Percentiles rank a stretch among this genome's conserved stretches.
Conservation (phyloP, 1,140 invertebrate species). For the Melipona quadrifasciata region DNA sequence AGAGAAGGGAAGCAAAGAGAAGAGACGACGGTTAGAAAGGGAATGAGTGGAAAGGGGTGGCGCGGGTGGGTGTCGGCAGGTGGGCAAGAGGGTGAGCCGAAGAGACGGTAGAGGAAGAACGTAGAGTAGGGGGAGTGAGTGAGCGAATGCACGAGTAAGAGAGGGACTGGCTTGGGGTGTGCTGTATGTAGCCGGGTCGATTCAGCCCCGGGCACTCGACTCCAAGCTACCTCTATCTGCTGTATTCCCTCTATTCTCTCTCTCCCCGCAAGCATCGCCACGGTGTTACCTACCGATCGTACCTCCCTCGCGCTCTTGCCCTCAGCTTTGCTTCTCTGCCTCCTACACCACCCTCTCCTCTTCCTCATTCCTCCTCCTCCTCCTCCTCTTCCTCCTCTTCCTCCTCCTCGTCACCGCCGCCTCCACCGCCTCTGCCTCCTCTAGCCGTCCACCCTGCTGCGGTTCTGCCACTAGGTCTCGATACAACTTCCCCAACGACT, state of each 20-base stretch:
- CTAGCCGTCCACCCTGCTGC: slow-evolving; percentile 53
- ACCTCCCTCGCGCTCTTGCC: slow-evolving; percentile 44
- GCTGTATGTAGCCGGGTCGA: slow-evolving; percentile 81
- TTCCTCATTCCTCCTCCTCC: background rate
- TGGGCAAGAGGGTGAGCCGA: slow-evolving; percentile 48
- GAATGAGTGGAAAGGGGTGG: slow-evolving; percentile 60
- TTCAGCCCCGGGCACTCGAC: slow-evolving; percentile 74
- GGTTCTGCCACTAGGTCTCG: slow-evolving; percentile 67
- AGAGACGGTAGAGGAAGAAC: slow-evolving; percentile 66
- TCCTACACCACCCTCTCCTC: slow-evolving; percentile 15
- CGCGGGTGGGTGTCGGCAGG: slow-evolving; percentile 62
- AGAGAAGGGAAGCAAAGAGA: slow-evolving; percentile 46
- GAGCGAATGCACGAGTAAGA: slow-evolving; percentile 69
- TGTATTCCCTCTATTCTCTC: slow-evolving; percentile 74
- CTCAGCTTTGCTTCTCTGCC: slow-evolving; percentile 23
- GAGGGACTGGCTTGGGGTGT: slow-evolving; percentile 75
- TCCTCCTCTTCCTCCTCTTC: slow-evolving; percentile 11
- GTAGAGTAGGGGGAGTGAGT: slow-evolving; percentile 50
- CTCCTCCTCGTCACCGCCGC: slow-evolving; percentile 20
- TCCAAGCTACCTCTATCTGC: slow-evolving; percentile 78
- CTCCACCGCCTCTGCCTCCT: slow-evolving; percentile 25
- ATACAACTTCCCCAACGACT: slow-evolving; percentile 67
- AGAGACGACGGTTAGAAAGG: slow-evolving; percentile 69
- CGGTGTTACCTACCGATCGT: slow-evolving; percentile 66
- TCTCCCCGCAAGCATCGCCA: slow-evolving; percentile 67